Conservation (phyloP, 2,888 invertebrate species). For the Luperina nickerlii region DNA sequence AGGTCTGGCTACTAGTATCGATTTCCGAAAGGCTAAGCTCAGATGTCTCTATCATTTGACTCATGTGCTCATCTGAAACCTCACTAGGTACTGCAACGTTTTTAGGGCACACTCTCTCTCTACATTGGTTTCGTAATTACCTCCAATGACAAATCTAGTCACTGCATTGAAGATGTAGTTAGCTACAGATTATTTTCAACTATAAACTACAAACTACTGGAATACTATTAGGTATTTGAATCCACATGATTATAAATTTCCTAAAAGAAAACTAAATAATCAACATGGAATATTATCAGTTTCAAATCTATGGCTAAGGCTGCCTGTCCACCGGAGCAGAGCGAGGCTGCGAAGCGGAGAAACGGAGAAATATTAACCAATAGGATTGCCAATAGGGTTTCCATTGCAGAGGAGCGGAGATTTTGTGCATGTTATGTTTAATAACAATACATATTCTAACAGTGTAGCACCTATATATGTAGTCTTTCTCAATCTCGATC, state of each 20-base stretch:
- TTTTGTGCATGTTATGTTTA: no score
- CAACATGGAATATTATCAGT: neutral
- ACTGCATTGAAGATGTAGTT: constrained; percentile 5
- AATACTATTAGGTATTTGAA: neutral
- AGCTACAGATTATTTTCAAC: neutral
- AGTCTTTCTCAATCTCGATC: neutral
- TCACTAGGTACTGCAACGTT: constrained; percentile 22
- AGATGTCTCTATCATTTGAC: constrained; percentile 62
- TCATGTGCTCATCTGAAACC: constrained; percentile 39
- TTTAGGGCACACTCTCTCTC: constrained; percentile 19
- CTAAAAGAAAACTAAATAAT: neutral
- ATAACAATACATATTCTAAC: no score
- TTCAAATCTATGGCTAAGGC: neutral
- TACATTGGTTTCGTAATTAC: constrained; percentile 20
- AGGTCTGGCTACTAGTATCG: constrained; percentile 74
- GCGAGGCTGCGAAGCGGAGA: no score
- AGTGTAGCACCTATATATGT: neutral
- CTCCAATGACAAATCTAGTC: constrained; percentile 5
- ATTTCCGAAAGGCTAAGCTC: constrained; percentile 72
- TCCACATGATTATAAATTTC: neutral
- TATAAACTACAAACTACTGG: neutral
- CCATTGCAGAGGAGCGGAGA: no score
- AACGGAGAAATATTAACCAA: no score
- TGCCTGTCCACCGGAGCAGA: no score
- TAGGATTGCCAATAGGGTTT: no score